A percentile compares a stretch with the other conserved stretches of the same genome.
phyloP scores from a whole-genome alignment of 2,888 invertebrate species.

The Tanypteryx hageni region DNA sequence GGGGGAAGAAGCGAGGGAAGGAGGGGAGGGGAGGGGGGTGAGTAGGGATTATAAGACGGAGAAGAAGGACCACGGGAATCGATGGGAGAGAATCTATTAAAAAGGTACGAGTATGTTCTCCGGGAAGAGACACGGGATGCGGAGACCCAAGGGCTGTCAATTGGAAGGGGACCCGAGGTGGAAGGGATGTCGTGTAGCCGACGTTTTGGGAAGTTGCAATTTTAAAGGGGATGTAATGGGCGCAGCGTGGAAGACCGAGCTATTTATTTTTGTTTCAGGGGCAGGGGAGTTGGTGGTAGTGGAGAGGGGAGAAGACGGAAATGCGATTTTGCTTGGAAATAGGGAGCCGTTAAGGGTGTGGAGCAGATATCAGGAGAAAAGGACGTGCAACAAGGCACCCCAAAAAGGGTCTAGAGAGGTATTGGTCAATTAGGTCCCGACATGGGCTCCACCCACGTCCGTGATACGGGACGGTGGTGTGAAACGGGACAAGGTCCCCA shows the following conservation, averaged over 20 bases:
- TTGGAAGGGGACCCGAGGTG: neutral
- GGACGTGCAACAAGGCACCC: conserved; percentile 45
- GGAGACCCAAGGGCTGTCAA: neutral
- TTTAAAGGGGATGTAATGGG: conserved; percentile 48
- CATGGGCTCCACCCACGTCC: conserved; percentile 27
- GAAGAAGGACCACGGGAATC: neutral
- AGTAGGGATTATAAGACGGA: neutral
- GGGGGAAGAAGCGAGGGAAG: neutral
- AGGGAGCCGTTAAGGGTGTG: conserved; percentile 34
- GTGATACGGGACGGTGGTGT: conserved; percentile 26
- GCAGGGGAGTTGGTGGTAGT: neutral
- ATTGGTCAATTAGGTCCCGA: conserved; percentile 52
- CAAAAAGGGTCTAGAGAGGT: conserved; percentile 33
- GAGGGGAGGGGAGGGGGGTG: neutral
- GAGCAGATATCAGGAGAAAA: conserved; percentile 23
- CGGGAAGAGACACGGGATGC: neutral
- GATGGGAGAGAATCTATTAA: conserved; percentile 5
- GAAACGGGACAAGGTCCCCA: neutral
- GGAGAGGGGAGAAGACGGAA: neutral
- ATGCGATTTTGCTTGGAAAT: conserved; percentile 31
- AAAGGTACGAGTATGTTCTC: conserved; percentile 35
- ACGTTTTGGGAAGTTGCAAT: conserved; percentile 33
- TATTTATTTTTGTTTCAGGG: neutral
- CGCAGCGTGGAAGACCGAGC: neutral
- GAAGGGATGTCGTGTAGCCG: neutral